Base-by-base conservation (phyloP, 1,140 invertebrate genomes). In the Brachionus angularis region DNA sequence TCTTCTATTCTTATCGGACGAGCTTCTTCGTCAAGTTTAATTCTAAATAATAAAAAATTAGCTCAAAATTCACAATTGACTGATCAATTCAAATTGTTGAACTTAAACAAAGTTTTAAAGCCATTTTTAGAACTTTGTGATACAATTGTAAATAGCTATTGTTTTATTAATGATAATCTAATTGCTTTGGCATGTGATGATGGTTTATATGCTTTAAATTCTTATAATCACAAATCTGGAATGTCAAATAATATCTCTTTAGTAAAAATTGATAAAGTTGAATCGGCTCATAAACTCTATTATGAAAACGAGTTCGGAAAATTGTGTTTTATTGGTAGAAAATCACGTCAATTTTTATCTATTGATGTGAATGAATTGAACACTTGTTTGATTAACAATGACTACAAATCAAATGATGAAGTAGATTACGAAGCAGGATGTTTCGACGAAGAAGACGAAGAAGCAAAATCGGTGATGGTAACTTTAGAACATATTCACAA, bases 241-340 rank as follows among this genome's bases (percentile, higher is more conserved):
- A 58, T 58, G 53, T 36, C 53, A 27, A 67, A 50, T 36, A 67
- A 67, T 23, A 67, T 67, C 31, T 67, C 62, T 2, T 31, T 67
- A 16, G 62, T 67, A 16, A 67, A 67, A 47, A 67, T 67, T 3
- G 62, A 67, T 23, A 47, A 46, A 50, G 47, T 67, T 25, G 62
- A 67, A 47, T 67, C 62, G 44, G 62, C 62, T 18, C 62, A 67
- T 21, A 67, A 67, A 50, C 44, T 67, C 5, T 50, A 67, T 23
- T 67, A 67, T 16, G 62, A 67, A 50, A 67, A 50, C 16, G 62
- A 67, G 25, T 67, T 67, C 36, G 62, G 62, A 12, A 67, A 67
- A 50, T 50, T 67, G 27, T 67, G 62, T 23, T 67, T 67, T 31
- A 67, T 67, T 16, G 62, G 62, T 14, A 46, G 36, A 46, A 67